phyloP scores from a whole-genome alignment of 2,797 vertebrate genomes.

The Sebastes diaconus region DNA sequence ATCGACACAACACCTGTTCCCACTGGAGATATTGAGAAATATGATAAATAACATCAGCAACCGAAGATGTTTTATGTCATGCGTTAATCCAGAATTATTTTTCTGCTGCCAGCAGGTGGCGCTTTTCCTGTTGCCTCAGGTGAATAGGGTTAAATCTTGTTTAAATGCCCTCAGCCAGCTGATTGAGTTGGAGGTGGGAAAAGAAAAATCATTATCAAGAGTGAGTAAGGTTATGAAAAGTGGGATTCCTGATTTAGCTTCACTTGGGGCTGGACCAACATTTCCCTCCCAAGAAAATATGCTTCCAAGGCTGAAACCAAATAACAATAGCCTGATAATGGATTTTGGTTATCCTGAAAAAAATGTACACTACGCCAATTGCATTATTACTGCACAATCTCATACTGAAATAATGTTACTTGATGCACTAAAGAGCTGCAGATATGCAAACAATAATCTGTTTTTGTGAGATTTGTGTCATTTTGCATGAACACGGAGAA shows the following conservation, averaged over 20 bases:
- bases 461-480: background rate
- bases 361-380: background rate
- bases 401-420: background rate
- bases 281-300: background rate
- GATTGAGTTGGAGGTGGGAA: background rate
- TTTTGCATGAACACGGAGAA: background rate
- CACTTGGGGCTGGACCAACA: background rate
- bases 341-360: background rate
- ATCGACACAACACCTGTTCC: background rate
- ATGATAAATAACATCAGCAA: background rate
- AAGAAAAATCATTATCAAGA: background rate
- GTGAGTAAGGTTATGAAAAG: background rate
- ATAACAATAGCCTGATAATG: background rate
- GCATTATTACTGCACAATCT: background rate
- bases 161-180: background rate
- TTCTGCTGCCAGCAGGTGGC: background rate
- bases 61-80: background rate
- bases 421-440: background rate
- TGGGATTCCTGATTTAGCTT: background rate
- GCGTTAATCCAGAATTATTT: no score
- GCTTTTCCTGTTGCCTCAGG: background rate
- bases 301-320: background rate
- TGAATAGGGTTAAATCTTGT: background rate
- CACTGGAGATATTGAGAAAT: background rate
- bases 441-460: background rate